These are phyloP conservation scores for Ochotona princeps DNA, from an alignment of 2,113 vertebrate genomes.

Conservation along the genomic window DNA sequence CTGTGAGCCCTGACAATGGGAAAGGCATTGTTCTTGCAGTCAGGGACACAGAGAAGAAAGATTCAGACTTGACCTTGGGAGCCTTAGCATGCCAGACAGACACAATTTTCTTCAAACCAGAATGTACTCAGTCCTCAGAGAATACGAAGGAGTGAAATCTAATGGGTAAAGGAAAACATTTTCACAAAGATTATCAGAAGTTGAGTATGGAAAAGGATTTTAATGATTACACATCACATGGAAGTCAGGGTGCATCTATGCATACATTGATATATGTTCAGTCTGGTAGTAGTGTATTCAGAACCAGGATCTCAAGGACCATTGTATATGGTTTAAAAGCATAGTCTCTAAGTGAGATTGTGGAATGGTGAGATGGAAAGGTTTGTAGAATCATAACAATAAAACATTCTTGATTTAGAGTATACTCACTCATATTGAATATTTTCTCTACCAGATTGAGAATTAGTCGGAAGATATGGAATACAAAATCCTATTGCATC, in stretches of 20 bases:
- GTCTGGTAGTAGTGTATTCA: not conserved
- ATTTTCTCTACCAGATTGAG: not conserved
- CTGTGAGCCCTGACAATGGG: not conserved
- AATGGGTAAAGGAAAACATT: not conserved
- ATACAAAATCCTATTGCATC: not conserved
- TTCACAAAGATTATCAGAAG: not conserved
- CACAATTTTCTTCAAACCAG: not conserved
- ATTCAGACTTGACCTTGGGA: not conserved
- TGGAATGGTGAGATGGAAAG: not conserved
- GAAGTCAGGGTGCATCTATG: not conserved
- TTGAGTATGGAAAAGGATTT: not conserved
- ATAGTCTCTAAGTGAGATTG: not conserved
- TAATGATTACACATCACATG: not conserved
- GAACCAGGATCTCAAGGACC: not conserved
- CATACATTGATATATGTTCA: rapidly evolving
- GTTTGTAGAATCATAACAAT: not conserved
- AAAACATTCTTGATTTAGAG: not conserved
- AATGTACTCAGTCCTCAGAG: not conserved
- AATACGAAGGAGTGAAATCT: not conserved
- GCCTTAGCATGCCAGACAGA: not conserved
- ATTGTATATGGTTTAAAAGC: not conserved
- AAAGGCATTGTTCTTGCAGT: rapidly evolving
- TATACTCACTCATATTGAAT: not conserved
- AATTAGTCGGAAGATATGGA: constrained; percentile 1
- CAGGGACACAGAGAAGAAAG: rapidly evolving